phyloP scores from a whole-genome alignment of 2,888 invertebrate genomes.

The Acanthoscelides obtectus region DNA sequence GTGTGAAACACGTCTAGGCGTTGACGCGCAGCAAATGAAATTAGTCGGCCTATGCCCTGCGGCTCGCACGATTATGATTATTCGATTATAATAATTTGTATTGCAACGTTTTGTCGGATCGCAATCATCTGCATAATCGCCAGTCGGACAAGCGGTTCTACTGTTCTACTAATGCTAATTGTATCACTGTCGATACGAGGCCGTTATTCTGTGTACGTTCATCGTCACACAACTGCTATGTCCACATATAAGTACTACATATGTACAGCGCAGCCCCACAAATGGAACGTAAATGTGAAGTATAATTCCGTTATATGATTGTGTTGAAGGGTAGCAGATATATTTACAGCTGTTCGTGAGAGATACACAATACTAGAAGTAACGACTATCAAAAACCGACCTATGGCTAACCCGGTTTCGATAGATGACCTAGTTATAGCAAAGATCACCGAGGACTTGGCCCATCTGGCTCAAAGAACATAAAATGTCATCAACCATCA shows the following conservation, averaged over 20 bases:
- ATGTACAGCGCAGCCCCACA: background rate
- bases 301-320: background rate
- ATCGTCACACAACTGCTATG: background rate
- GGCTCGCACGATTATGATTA: constrained; percentile 15
- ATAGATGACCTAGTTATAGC: too few species aligned
- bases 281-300: background rate
- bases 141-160: background rate
- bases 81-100: constrained; percentile 21
- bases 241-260: background rate
- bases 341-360: too few species aligned
- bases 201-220: background rate
- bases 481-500: too few species aligned
- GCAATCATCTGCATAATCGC: constrained; percentile 13
- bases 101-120: constrained; percentile 9
- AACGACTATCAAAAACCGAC: too few species aligned
- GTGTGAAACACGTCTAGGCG: too few species aligned
- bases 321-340: too few species aligned
- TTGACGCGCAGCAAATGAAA: background rate
- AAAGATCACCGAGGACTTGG: too few species aligned
- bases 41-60: background rate
- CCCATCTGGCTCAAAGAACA: too few species aligned
- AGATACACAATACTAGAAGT: too few species aligned
- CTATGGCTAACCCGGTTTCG: too few species aligned
- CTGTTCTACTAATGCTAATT: background rate
- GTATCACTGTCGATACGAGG: background rate